Conservation (phyloP, 35 echinoderm and acorn worm genomes). For the Eucidaris tribuloides region DNA sequence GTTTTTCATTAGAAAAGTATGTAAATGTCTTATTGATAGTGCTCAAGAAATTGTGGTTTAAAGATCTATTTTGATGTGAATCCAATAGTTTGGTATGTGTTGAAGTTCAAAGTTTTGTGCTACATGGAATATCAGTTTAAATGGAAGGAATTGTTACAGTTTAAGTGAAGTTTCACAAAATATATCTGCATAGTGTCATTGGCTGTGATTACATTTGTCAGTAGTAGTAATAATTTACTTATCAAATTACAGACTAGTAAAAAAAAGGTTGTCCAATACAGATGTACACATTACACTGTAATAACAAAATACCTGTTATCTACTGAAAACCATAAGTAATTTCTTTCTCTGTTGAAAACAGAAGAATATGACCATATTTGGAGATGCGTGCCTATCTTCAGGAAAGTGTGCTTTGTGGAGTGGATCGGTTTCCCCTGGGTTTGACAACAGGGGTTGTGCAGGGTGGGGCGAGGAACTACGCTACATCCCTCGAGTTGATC, state of each 20-base stretch:
- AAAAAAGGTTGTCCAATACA: neutral
- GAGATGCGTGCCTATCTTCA: slow-evolving; percentile 39
- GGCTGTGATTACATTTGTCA: neutral
- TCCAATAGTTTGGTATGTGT: no score
- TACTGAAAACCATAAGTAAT: neutral
- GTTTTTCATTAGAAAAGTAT: neutral
- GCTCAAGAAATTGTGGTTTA: no score
- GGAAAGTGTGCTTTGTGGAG: slow-evolving; percentile 70
- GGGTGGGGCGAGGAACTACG: slow-evolving; percentile 81
- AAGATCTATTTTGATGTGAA: no score
- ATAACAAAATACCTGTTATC: neutral
- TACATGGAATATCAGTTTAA: no score
- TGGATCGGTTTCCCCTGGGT: slow-evolving; percentile 79
- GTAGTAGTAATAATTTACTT: neutral
- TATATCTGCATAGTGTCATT: neutral
- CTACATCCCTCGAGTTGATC: slow-evolving; percentile 62
- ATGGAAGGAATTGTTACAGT: no score
- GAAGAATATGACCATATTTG: slow-evolving; percentile 64
- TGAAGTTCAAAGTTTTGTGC: no score
- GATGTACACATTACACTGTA: neutral
- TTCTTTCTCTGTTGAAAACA: slow-evolving; percentile 12
- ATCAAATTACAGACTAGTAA: neutral
- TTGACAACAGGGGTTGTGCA: slow-evolving; percentile 97
- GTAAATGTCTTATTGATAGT: no score
- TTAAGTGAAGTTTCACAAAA: neutral